Evolutionary conservation across 2,888 invertebrate genomes (phyloP).

Genomic region (Pseudococcus jackbeardsleyi): DNA sequence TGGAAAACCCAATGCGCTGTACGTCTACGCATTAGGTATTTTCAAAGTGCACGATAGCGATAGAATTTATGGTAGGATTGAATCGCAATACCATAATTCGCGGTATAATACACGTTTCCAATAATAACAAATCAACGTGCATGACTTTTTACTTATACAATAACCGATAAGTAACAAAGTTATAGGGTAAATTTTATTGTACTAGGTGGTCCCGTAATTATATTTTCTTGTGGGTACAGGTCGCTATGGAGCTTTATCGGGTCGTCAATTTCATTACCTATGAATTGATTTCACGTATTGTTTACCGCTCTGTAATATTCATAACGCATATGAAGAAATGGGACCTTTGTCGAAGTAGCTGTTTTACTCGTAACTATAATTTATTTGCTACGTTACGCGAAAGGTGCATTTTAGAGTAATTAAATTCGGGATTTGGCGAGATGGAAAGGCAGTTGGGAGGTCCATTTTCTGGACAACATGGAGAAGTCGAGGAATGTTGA

Average conservation of each 20-base stretch:
- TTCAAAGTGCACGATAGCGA: background rate
- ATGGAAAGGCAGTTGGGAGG: too few relatives aligned
- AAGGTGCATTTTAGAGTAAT: too few relatives aligned
- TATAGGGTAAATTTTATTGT: constrained; percentile 12
- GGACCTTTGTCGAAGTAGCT: background rate
- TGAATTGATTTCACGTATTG: background rate
- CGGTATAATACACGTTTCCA: background rate
- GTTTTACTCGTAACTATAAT: background rate
- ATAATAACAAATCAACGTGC: constrained; percentile 26
- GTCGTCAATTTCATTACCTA: background rate
- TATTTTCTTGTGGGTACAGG: background rate
- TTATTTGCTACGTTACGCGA: too few relatives aligned
- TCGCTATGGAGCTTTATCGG: background rate
- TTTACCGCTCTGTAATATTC: background rate
- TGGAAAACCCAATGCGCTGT: background rate
- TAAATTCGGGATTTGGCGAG: too few relatives aligned
- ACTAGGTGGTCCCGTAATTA: constrained; percentile 13
- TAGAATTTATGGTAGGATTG: background rate
- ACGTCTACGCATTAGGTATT: background rate
- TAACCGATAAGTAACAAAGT: background rate
- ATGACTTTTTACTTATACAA: constrained; percentile 23
- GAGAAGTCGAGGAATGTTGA: too few relatives aligned
- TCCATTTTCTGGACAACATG: too few relatives aligned
- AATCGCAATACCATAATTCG: background rate
- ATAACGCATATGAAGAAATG: background rate